These are phyloP conservation scores for Pseudachorutes palmiensis DNA, from an alignment of 1,140 invertebrate species.

Conservation along the genomic window DNA sequence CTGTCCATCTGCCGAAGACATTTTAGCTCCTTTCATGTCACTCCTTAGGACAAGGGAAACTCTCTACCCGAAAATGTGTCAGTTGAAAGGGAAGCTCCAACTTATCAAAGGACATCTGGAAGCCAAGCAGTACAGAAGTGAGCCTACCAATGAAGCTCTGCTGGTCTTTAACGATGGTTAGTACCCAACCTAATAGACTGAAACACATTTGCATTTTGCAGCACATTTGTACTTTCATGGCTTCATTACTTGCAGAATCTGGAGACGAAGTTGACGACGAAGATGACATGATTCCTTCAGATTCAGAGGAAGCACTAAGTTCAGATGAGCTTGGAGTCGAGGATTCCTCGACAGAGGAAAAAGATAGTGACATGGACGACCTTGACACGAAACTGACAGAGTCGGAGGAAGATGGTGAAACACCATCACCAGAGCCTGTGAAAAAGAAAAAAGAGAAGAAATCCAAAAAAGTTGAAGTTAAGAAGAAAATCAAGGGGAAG, in stretches of 20 bases:
- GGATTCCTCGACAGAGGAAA: constrained; percentile 25
- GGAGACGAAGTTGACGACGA: constrained; percentile 36
- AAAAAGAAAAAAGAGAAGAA: neutral
- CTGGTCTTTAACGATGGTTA: constrained; percentile 38
- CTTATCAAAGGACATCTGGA: constrained; percentile 38
- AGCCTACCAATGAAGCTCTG: constrained; percentile 36
- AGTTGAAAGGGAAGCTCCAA: constrained; percentile 51
- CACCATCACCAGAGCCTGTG: neutral
- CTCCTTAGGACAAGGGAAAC: constrained; percentile 52
- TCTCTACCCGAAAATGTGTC: constrained; percentile 49
- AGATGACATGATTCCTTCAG: constrained; percentile 36
- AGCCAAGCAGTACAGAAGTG: constrained; percentile 32
- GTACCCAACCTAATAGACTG: too few relatives aligned
- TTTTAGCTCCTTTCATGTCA: constrained; percentile 51
- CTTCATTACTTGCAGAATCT: constrained; percentile 32
- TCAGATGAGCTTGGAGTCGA: constrained; percentile 37
- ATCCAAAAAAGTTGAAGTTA: neutral
- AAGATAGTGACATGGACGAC: constrained; percentile 27
- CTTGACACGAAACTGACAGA: neutral
- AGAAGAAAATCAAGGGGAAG: constrained; percentile 18
- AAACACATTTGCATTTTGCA: too few relatives aligned
- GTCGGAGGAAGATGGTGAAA: constrained; percentile 10
- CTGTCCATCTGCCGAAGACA: constrained; percentile 49
- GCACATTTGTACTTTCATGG: too few relatives aligned
- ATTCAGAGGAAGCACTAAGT: constrained; percentile 36